These are phyloP conservation scores for Cephus pygmeus DNA, from an alignment of 2,888 invertebrate genomes.

Conservation along the genomic window DNA sequence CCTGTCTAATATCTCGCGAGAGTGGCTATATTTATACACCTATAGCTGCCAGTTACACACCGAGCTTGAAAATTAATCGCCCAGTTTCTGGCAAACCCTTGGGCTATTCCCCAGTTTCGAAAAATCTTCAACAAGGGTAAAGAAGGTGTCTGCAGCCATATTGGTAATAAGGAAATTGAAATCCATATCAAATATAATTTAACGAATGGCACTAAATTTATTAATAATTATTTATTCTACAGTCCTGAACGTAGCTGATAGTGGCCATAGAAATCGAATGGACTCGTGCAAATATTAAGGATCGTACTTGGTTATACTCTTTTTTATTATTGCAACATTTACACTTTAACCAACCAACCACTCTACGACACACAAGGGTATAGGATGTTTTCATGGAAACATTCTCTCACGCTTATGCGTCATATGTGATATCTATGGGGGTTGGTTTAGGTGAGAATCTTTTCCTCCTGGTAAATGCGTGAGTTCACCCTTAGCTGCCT, in stretches of 20 bases:
- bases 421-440: slow-evolving; percentile 19
- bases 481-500: slow-evolving; percentile 22
- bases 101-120: not conserved
- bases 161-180: not conserved
- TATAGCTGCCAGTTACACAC: slow-evolving; percentile 30
- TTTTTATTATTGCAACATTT: not conserved
- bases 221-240: not conserved
- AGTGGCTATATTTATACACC: slow-evolving; percentile 46
- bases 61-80: slow-evolving; percentile 45
- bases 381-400: not conserved
- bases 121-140: not conserved
- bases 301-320: no score
- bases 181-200: not conserved
- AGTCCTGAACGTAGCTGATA: not conserved
- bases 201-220: not conserved
- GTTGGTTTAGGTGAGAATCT: not conserved
- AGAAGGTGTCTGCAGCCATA: not conserved
- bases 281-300: no score
- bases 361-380: not conserved
- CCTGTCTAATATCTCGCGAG: slow-evolving; percentile 61
- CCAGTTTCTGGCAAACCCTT: slow-evolving; percentile 15
- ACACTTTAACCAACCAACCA: not conserved
- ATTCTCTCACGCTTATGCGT: slow-evolving; percentile 18
- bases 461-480: slow-evolving; percentile 32
- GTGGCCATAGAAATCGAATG: not conserved